These are phyloP conservation scores for Contarinia nasturtii DNA, from an alignment of 1,140 invertebrate species.

Conservation along the genomic window DNA sequence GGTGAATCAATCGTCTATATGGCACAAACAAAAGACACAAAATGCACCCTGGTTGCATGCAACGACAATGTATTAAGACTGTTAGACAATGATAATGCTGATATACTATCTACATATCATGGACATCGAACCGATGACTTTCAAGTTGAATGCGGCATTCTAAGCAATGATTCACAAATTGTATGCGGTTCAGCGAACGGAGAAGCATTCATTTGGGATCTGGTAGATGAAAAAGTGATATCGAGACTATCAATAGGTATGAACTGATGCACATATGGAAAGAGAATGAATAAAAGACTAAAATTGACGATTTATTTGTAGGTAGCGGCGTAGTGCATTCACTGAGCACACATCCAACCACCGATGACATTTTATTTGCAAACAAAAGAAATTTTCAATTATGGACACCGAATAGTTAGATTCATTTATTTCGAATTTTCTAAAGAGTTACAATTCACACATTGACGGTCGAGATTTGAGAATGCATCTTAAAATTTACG, in stretches of 20 bases:
- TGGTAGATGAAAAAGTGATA: constrained; percentile 49
- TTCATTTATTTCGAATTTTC: not conserved
- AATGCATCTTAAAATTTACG: not conserved
- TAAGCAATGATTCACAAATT: constrained; percentile 61
- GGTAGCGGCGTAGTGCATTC: constrained; percentile 39
- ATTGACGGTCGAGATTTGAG: too few species aligned
- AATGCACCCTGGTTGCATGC: constrained; percentile 70
- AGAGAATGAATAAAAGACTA: constrained; percentile 11
- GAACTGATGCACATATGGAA: too few species aligned
- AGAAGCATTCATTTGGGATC: constrained; percentile 70
- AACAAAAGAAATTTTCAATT: constrained; percentile 44
- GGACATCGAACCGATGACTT: constrained; percentile 65
- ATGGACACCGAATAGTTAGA: constrained; percentile 26
- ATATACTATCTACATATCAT: constrained; percentile 57
- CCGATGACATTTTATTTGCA: constrained; percentile 42
- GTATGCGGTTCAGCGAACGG: constrained; percentile 78
- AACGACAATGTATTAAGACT: constrained; percentile 64
- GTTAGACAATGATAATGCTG: constrained; percentile 75
- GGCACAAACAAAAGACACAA: constrained; percentile 37
- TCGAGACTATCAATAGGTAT: constrained; percentile 28
- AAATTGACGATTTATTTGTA: constrained; percentile 11
- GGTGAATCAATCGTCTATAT: constrained; percentile 59
- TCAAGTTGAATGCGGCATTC: constrained; percentile 69
- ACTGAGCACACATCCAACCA: constrained; percentile 48
- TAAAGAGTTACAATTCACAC: not conserved